Evolutionary conservation across 1,140 invertebrate species (phyloP).

Genomic region (Adoxophyes honmai): DNA sequence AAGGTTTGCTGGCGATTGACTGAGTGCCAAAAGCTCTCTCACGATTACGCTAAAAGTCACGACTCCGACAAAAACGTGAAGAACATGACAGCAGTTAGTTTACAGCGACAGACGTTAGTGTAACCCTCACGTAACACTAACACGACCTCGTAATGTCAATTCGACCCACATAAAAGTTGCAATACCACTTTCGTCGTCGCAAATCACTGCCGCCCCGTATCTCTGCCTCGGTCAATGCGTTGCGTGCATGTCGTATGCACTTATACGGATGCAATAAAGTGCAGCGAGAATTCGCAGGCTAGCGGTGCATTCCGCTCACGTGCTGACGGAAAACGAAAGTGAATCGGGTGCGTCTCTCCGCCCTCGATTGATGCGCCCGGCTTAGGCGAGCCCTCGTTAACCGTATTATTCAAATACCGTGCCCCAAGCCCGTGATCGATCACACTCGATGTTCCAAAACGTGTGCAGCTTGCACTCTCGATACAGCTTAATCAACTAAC

Average conservation of each 20-base stretch:
- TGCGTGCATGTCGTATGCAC: conserved; percentile 67
- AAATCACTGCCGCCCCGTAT: conserved; percentile 65
- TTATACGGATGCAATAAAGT: conserved; percentile 70
- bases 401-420: conserved; percentile 64
- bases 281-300: conserved; percentile 66
- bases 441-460: conserved; percentile 36
- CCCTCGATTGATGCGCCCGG: conserved; percentile 62
- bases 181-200: conserved; percentile 75
- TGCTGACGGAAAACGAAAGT: conserved; percentile 69
- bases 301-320: conserved; percentile 63
- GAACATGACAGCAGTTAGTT: conserved; percentile 22
- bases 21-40: conserved; percentile 1
- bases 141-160: conserved; percentile 52
- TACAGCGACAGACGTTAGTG: conserved; percentile 5
- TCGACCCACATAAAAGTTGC: conserved; percentile 71
- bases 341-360: conserved; percentile 64
- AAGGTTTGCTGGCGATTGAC: neutral
- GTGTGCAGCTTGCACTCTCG: conserved; percentile 57
- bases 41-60: conserved; percentile 8
- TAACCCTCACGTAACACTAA: conserved; percentile 54
- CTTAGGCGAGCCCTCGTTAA: conserved; percentile 61
- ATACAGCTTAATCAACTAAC: conserved; percentile 42
- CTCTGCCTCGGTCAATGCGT: conserved; percentile 73
- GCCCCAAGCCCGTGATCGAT: conserved; percentile 39
- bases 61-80: conserved; percentile 19